Evolutionary conservation across 2,888 invertebrate genomes (phyloP).

Genomic region (Agrochola lychnidis): DNA sequence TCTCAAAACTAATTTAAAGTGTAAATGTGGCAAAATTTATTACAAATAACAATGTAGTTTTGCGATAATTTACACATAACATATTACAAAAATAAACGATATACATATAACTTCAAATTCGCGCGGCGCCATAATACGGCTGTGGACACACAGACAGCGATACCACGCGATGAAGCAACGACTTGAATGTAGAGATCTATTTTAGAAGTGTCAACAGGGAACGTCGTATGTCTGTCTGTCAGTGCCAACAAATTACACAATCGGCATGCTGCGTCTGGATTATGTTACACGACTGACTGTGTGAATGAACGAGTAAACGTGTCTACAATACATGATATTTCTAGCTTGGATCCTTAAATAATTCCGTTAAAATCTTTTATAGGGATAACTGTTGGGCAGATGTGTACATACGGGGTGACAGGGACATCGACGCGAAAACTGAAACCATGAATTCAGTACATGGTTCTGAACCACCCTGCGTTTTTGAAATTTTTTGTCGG

Average conservation of each 20-base stretch:
- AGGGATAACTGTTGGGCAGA: neutral
- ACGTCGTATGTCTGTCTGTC: conserved; percentile 35
- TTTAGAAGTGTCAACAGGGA: conserved; percentile 45
- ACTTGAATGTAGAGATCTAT: conserved; percentile 46
- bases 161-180: conserved; percentile 41
- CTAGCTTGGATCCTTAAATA: neutral
- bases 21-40: conserved; percentile 5
- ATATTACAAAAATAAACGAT: neutral
- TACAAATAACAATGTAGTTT: neutral
- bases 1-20: neutral
- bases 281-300: conserved; percentile 25
- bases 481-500: too few relatives aligned
- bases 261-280: conserved; percentile 13
- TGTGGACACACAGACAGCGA: conserved; percentile 12
- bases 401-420: too few relatives aligned
- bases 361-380: neutral
- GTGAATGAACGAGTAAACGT: conserved; percentile 42
- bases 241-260: conserved; percentile 56
- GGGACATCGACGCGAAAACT: too few relatives aligned
- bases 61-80: neutral
- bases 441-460: too few relatives aligned
- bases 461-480: too few relatives aligned
- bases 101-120: neutral
- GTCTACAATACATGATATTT: neutral
- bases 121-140: neutral